Evolutionary conservation across 2,797 vertebrate species (phyloP).

Genomic region (Lepus townsendii): DNA sequence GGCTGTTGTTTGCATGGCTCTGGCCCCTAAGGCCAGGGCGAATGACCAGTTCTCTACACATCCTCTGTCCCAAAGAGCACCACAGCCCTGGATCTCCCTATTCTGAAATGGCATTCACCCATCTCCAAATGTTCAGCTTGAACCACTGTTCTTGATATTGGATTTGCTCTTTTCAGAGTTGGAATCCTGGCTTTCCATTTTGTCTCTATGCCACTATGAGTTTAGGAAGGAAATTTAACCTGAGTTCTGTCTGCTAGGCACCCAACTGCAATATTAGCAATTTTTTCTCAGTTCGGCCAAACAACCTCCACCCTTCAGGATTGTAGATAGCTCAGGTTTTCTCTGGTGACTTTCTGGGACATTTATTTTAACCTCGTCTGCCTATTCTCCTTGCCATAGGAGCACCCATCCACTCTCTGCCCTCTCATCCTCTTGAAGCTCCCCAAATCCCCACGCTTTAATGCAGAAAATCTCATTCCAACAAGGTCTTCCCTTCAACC

Average conservation of each 20-base stretch:
- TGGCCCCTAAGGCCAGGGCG: not conserved
- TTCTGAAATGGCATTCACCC: not conserved
- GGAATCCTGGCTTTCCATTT: not conserved
- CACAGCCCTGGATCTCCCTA: not conserved
- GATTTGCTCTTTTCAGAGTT: not conserved
- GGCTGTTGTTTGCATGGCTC: not conserved
- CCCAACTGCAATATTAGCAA: not conserved
- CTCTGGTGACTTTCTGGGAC: not conserved
- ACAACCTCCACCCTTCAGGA: not conserved
- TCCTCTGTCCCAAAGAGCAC: not conserved
- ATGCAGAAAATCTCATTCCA: not conserved
- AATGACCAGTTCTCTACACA: not conserved
- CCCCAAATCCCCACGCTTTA: not conserved
- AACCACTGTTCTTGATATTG: not conserved
- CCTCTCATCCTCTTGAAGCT: not conserved
- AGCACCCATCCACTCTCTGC: fast-evolving
- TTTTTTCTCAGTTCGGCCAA: not conserved
- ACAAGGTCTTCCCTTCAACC: not conserved
- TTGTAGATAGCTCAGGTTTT: not conserved
- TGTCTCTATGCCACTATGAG: not conserved
- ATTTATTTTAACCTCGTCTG: not conserved
- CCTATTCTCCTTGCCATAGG: not conserved
- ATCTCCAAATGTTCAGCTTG: not conserved
- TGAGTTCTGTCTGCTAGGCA: not conserved
- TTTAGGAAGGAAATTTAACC: not conserved